Evolutionary conservation across 2,888 invertebrate species (phyloP).

Genomic region (Pristionchus maxplancki): DNA sequence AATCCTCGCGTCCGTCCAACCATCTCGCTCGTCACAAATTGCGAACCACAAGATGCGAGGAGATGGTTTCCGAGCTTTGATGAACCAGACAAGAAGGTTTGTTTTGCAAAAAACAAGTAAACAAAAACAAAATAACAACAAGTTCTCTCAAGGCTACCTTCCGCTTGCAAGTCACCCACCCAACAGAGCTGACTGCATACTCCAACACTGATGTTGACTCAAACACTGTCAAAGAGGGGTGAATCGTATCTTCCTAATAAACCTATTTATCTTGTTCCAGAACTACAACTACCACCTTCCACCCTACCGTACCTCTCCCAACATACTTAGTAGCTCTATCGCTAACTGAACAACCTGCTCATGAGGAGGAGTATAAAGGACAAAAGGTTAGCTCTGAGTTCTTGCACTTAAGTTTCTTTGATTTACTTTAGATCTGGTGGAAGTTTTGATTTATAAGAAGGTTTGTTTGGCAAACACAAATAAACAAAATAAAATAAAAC

Average conservation of each 20-base stretch:
- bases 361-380: neutral
- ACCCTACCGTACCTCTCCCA: neutral
- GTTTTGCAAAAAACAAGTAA: too few species aligned
- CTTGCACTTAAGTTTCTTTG: too few species aligned
- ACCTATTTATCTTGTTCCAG: neutral
- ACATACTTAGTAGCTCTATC: neutral
- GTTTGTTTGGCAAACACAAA: too few species aligned
- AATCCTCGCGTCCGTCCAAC: neutral
- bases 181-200: neutral
- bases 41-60: neutral
- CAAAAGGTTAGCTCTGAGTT: neutral
- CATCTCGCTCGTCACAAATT: neutral
- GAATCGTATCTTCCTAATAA: neutral
- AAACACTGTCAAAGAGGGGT: neutral
- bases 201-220: neutral
- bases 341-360: neutral
- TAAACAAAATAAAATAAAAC: too few species aligned
- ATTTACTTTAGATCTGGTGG: too few species aligned
- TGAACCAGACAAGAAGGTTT: neutral
- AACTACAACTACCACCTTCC: neutral
- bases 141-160: too few species aligned
- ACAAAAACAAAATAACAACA: too few species aligned
- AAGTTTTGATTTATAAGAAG: too few species aligned
- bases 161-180: neutral
- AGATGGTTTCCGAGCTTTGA: constrained; percentile 15